A percentile compares a stretch with the other conserved stretches of the same genome.
These are phyloP conservation scores for Schizothorax lantsangensis DNA, from an alignment of 2,797 vertebrate genomes.

Conservation along the genomic window DNA sequence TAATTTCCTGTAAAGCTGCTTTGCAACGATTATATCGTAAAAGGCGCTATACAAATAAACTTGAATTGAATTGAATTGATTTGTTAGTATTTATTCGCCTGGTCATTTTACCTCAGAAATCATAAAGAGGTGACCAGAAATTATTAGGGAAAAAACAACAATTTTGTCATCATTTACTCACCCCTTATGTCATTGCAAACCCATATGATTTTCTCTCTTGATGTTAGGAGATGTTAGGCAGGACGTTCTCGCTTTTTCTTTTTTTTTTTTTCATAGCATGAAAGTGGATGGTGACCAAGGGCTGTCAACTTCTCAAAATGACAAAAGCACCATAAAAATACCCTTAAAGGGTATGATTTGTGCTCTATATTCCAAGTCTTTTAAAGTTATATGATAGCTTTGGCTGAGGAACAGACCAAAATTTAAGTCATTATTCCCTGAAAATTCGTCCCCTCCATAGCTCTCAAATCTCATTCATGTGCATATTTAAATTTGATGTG, in stretches of 20 bases:
- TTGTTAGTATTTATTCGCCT: slow-evolving; percentile 30
- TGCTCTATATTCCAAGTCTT: not conserved
- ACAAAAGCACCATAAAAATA: slow-evolving; percentile 1
- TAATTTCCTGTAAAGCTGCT: too few relatives aligned
- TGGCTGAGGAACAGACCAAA: not conserved
- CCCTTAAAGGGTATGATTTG: not conserved
- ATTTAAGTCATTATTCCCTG: not conserved
- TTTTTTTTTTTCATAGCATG: not conserved
- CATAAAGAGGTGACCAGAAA: not conserved
- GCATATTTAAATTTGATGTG: not conserved
- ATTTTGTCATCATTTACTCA: not conserved
- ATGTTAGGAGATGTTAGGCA: not conserved
- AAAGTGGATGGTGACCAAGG: not conserved
- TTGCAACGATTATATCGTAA: too few relatives aligned
- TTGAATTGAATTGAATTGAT: not conserved
- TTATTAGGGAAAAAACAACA: not conserved
- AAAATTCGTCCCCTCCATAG: not conserved
- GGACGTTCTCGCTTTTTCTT: not conserved
- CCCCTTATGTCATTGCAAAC: not conserved
- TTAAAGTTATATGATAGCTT: not conserved
- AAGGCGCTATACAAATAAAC: too few relatives aligned
- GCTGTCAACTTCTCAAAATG: not conserved
- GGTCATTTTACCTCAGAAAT: not conserved
- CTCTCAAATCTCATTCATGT: not conserved
- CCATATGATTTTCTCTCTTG: not conserved